phyloP scores from a whole-genome alignment of 2,113 vertebrate species.

The Larimichthys polyactis region DNA sequence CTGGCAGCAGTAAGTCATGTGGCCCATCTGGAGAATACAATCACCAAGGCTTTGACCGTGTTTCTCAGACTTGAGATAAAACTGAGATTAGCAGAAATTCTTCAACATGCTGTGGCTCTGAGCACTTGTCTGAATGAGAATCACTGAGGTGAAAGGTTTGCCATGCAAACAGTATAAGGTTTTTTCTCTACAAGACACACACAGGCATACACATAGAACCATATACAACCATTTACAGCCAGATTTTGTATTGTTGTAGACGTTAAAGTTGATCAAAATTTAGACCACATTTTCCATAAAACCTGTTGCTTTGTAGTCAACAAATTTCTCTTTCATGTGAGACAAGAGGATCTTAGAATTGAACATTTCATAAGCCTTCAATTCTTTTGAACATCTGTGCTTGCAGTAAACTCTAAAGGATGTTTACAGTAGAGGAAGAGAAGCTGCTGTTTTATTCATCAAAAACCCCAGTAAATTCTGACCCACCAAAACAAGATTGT shows the following conservation, averaged over 20 bases:
- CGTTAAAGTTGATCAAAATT: background rate
- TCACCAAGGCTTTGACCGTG: background rate
- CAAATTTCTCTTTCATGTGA: background rate
- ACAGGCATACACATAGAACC: background rate
- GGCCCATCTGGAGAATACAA: background rate
- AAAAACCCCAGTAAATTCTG: background rate
- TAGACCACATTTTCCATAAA: background rate
- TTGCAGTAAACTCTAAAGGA: background rate
- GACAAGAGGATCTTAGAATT: background rate
- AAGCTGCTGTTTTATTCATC: background rate
- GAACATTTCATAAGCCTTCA: background rate
- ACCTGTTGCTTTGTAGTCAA: background rate
- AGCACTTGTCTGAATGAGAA: constrained; percentile 19
- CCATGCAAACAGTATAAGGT: background rate
- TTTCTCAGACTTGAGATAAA: constrained; percentile 21
- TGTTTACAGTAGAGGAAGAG: background rate
- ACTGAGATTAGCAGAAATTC: background rate
- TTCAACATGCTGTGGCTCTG: background rate
- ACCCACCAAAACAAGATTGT: background rate
- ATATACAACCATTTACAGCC: background rate
- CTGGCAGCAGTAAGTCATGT: background rate
- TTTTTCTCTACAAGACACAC: constrained; percentile 2
- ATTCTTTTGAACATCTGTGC: background rate
- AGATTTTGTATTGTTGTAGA: background rate
- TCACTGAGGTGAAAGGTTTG: constrained; percentile 28